Base-by-base conservation (phyloP, 1,140 invertebrate species). In the Trachymyrmex septentrionalis region DNA sequence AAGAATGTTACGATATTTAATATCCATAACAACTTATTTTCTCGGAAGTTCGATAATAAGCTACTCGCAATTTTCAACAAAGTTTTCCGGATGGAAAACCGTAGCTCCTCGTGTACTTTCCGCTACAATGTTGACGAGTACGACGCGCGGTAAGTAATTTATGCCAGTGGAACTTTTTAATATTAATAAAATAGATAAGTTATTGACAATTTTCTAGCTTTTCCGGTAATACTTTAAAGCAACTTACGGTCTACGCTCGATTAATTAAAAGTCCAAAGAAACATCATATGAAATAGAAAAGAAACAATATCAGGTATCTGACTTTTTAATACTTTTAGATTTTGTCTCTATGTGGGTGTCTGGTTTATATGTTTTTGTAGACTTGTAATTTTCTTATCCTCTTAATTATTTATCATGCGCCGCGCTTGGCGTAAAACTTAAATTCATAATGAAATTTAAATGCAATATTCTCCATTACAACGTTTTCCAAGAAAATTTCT, bases 1-100 rank as follows among this genome's bases (percentile, higher is more conserved):
- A 63, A 75, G 38, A 84, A 84, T 50, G 72, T 84, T 84, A 61
- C 80, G 69, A 75, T 84, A 84, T 75, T 84, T 84, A 84, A 84
- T 84, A 84, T 75, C 80, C 69, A 73, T 75, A 84, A 84, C 69
- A 75, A 50, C 57, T 84, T 75, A 73, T 21, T 73, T 75, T 19
- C n/a, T 38, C 38, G 14, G 24, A 84, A 84, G 80, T 75, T 84
- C 69, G 69, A 84, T 84, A 75, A 84, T 84, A 84, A 84, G 57
- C 55, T 50, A 75, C n/a, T 61, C 19, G 55, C 55, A 84, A 84
- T 84, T 84, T 84, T 50, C 80, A 61, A 72, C 66, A 30, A 84
- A 84, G 69, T 84, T 84, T 44, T 84, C 69, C 44, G 69, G 19
- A 73, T 38, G 53, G 55, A 73, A 82, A 73, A 84, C 27, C 69